A percentile compares a stretch with the other conserved stretches of the same genome.
These are phyloP conservation scores for Perizoma affinitatum DNA, from an alignment of 2,888 invertebrate species.

Conservation along the genomic window DNA sequence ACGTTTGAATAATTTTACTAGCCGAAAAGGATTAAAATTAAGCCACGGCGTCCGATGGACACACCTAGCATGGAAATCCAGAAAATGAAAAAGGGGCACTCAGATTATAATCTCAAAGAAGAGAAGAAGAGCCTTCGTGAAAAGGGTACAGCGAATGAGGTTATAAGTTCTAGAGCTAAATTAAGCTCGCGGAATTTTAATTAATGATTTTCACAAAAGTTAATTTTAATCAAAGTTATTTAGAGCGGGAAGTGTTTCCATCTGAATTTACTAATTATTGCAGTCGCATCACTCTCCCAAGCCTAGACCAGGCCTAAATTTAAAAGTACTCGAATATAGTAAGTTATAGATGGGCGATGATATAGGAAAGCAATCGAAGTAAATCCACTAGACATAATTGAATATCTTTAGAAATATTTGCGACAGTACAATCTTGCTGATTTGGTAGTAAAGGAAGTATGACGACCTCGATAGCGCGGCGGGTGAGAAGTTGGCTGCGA, in stretches of 20 bases:
- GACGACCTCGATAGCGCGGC: no score
- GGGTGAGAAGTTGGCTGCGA: no score
- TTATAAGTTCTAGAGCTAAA: slow-evolving; percentile 65
- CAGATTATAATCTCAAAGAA: slow-evolving; percentile 56
- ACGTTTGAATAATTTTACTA: slow-evolving; percentile 41
- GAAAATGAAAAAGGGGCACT: slow-evolving; percentile 47
- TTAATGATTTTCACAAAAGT: slow-evolving; percentile 48
- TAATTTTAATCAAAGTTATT: slow-evolving; percentile 47
- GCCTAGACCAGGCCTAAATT: neutral
- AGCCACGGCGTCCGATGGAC: slow-evolving; percentile 35
- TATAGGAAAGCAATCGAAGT: no score
- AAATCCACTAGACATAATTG: no score
- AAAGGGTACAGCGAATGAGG: slow-evolving; percentile 69
- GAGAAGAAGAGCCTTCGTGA: slow-evolving; percentile 61
- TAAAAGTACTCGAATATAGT: no score
- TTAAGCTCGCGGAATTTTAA: slow-evolving; percentile 57
- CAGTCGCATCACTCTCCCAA: neutral
- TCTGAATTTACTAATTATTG: neutral
- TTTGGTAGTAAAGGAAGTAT: no score
- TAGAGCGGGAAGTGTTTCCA: slow-evolving; percentile 16
- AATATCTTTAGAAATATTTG: no score
- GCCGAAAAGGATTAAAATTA: slow-evolving; percentile 42
- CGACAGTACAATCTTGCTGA: no score
- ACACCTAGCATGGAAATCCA: slow-evolving; percentile 49
- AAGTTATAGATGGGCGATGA: no score